Evolutionary conservation across 2,113 vertebrate species (phyloP).

Genomic region (Okapia johnstoni): DNA sequence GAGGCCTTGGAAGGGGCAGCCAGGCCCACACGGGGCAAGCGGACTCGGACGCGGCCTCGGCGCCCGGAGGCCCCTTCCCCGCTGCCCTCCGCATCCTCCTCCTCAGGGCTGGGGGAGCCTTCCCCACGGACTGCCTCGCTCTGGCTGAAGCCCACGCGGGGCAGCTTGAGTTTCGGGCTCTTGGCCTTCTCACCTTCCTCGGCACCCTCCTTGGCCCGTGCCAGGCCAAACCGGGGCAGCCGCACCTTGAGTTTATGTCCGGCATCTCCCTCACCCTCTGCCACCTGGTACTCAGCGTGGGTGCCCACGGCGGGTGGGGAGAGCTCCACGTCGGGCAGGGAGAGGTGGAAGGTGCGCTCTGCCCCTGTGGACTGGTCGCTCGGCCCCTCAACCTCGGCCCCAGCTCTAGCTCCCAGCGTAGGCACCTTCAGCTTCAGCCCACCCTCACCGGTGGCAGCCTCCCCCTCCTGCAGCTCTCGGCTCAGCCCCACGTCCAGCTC

Average conservation of each 20-base stretch:
- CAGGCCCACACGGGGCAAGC: conserved; percentile 85
- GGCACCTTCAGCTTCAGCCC: conserved; percentile 70
- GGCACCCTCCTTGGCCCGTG: conserved; percentile 75
- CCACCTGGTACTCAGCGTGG: conserved; percentile 66
- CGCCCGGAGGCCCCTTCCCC: conserved; percentile 32
- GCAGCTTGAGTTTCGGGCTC: conserved; percentile 80
- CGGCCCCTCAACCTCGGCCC: neutral
- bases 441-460: conserved; percentile 59
- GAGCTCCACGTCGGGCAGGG: conserved; percentile 75
- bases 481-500: conserved; percentile 70
- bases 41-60: conserved; percentile 80
- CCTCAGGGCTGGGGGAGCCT: conserved; percentile 35
- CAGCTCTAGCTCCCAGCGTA: conserved; percentile 8
- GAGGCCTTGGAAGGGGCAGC: conserved; percentile 82
- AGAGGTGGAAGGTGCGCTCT: conserved; percentile 45
- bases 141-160: conserved; percentile 80
- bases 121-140: neutral
- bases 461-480: conserved; percentile 37
- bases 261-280: neutral
- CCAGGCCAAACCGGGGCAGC: conserved; percentile 84
- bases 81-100: conserved; percentile 51
- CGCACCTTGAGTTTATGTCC: conserved; percentile 79
- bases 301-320: conserved; percentile 66
- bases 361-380: conserved; percentile 22
- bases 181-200: conserved; percentile 65